A percentile compares a stretch with the other conserved stretches of the same genome.
Evolutionary conservation across 2,113 vertebrate genomes (phyloP).

Genomic region (Ictidomys tridecemlineatus): DNA sequence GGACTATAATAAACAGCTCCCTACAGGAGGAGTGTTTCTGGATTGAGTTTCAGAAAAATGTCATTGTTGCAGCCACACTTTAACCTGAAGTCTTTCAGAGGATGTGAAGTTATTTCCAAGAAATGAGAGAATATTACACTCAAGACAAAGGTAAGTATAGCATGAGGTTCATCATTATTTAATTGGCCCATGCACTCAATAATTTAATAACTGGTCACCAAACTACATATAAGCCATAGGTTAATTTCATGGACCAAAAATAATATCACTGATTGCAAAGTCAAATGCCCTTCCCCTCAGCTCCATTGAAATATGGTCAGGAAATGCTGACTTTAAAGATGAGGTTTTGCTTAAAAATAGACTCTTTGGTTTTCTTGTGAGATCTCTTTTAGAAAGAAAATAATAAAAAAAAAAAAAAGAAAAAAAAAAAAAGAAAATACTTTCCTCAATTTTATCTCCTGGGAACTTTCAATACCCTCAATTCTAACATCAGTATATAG

Average conservation of each 20-base stretch:
- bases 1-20: background rate
- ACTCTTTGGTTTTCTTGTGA: background rate
- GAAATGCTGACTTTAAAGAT: conserved; percentile 43
- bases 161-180: conserved; percentile 52
- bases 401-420: no score
- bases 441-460: background rate
- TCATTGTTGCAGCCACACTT: background rate
- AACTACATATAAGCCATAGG: background rate
- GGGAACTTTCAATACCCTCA: background rate
- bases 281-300: background rate
- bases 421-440: background rate
- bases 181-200: conserved; percentile 58
- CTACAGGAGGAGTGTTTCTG: background rate
- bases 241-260: conserved; percentile 65
- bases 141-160: background rate
- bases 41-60: background rate
- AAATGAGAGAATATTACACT: conserved; percentile 32
- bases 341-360: conserved; percentile 39
- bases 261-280: conserved; percentile 25
- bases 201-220: conserved; percentile 44
- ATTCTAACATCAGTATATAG: background rate
- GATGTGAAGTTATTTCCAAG: conserved; percentile 38
- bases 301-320: conserved; percentile 17
- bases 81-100: background rate
- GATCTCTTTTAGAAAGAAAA: background rate